Evolutionary conservation across 2,888 invertebrate species (phyloP).

Genomic region (Dexiosoma caninum): DNA sequence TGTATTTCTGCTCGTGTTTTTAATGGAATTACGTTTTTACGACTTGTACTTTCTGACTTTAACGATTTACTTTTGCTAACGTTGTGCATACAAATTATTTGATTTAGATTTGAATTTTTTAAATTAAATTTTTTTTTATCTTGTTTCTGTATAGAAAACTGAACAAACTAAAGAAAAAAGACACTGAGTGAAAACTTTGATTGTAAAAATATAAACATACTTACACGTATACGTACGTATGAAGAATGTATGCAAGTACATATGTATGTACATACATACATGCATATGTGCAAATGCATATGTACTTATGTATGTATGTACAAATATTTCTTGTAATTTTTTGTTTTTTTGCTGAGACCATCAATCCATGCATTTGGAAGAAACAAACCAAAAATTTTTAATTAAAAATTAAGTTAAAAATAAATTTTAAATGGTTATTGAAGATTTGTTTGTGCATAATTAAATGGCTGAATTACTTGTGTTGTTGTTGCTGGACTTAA

Average conservation of each 20-base stretch:
- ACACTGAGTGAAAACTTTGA: not conserved
- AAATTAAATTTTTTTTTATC: not conserved
- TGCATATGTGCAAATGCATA: too few relatives aligned
- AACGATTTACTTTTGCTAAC: slow-evolving; percentile 67
- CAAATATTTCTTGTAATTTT: slow-evolving; percentile 20
- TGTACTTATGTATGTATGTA: too few relatives aligned
- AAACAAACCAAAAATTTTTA: not conserved
- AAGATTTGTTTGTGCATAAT: slow-evolving; percentile 48
- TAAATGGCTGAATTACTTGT: slow-evolving; percentile 24
- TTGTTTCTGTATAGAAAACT: slow-evolving; percentile 13
- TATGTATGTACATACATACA: too few relatives aligned
- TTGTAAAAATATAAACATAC: slow-evolving; percentile 5
- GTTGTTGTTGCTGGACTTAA: slow-evolving; percentile 24
- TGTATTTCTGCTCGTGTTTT: slow-evolving; percentile 63
- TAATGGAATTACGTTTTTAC: slow-evolving; percentile 69
- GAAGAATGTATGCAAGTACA: too few relatives aligned
- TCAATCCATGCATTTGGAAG: not conserved
- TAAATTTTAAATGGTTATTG: slow-evolving; percentile 53
- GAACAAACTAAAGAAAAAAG: not conserved
- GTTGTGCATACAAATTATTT: slow-evolving; percentile 76
- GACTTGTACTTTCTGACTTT: slow-evolving; percentile 72
- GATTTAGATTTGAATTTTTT: slow-evolving; percentile 58
- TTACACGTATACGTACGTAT: too few relatives aligned
- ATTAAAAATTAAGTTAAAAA: slow-evolving; percentile 28
- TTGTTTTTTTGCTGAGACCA: not conserved